These are phyloP conservation scores for Syngnathus scovelli DNA, from an alignment of 2,113 vertebrate species.

Conservation along the genomic window DNA sequence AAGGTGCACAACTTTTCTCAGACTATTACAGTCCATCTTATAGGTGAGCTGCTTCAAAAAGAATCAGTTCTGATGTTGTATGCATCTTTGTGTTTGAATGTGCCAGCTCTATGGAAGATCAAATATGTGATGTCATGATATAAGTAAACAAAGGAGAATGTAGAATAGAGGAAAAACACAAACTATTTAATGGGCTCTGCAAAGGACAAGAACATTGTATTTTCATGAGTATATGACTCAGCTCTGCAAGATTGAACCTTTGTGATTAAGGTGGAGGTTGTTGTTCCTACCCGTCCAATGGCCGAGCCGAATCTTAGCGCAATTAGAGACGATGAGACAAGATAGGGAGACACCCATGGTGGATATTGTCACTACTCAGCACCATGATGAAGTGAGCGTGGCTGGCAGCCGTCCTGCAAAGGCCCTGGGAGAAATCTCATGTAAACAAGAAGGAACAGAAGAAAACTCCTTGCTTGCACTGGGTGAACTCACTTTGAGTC, in stretches of 20 bases:
- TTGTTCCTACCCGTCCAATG: constrained; percentile 45
- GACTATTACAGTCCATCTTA: not conserved
- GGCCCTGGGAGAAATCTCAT: constrained; percentile 42
- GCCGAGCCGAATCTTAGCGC: constrained; percentile 27
- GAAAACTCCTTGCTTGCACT: constrained; percentile 22
- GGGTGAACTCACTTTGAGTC: constrained; percentile 17
- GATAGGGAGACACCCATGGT: constrained; percentile 53
- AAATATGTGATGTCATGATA: not conserved
- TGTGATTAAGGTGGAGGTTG: constrained; percentile 39
- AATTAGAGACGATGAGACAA: constrained; percentile 44
- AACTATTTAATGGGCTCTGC: constrained; percentile 7
- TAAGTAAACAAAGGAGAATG: constrained; percentile 1
- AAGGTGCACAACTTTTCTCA: not conserved
- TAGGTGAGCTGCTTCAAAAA: not conserved
- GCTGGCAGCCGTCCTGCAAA: constrained; percentile 41
- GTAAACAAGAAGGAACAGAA: constrained; percentile 28
- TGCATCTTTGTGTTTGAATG: not conserved
- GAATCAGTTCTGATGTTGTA: not conserved
- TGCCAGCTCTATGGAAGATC: not conserved
- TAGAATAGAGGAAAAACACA: not conserved
- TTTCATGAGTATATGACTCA: constrained; percentile 24
- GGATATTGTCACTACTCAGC: constrained; percentile 38
- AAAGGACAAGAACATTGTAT: constrained; percentile 46
- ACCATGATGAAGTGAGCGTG: constrained; percentile 48
- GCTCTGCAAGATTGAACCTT: constrained; percentile 11